Evolutionary conservation across 2,888 invertebrate genomes (phyloP), one percentile per base, ranked within the genome.

Genomic region (Drosophila niveifrons): DNA sequence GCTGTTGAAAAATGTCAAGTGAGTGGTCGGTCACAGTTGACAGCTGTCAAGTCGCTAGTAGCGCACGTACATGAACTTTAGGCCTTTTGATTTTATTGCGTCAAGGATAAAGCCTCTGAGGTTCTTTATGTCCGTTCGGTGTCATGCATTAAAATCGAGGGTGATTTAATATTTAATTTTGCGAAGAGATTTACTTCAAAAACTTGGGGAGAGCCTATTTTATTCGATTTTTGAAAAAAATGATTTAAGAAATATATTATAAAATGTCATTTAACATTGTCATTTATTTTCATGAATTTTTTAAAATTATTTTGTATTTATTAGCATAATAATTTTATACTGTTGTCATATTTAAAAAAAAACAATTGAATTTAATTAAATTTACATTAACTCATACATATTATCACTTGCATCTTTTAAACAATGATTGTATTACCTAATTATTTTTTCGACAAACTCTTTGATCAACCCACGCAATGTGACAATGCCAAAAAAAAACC

Each of bases 11-110:
- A 72, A 53, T 51, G 47, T 57, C 44, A 70, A 59, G 43, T 47
- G 28, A 36, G 41, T 47, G 56, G 51, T 44, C 28, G 66, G 66
- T 71, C 58, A 67, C 71, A 75, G 59, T 63, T 78, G 77, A 77
- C 78, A 72, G 78, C 75, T 77, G 78, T 67, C 78, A 72, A 67
- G 65, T 51, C 57, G 57, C 52, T 61, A 52, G 31, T 43, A 48
- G 71, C 67, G 63, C 75, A 74, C 56, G 71, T 36, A 50, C 62
- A 52, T 58, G 57, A 52, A 55, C 58, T 46, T 68, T 51, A 17
- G 48, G 8, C 55, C 29, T 39, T 29, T 31, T 13, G 7, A 52
- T 65, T 78, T 71, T 65, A 66, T 63, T 36, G 64, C 61, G 46
- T 53, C 29, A 41, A 47, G 57, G 28, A 65, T 44, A 66, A 70